Evolutionary conservation across 2,888 invertebrate species (phyloP), one percentile per base, ranked within the genome.

Genomic region (Leptothorax acervorum): DNA sequence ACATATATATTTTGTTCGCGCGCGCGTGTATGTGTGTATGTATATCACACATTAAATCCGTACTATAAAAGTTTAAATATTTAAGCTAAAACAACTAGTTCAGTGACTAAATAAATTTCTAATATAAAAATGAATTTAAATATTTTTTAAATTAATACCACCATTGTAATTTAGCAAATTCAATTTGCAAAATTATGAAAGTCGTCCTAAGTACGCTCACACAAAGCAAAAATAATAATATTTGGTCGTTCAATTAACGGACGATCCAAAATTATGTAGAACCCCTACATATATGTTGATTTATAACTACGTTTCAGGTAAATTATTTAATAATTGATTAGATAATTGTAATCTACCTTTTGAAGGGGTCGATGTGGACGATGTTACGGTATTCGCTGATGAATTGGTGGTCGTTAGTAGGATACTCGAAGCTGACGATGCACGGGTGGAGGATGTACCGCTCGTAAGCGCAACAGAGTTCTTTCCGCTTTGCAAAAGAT

Each of bases 271-370:
- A 63, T 66, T 28, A 18, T 45, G 23, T 15, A 53, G 1, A 18
- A 18, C 45, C 12, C 48, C 42, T 11, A 55, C 57, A 23, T 55
- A n/a, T 18, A 48, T 23, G 62, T 23, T 15, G 35, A 65, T 48
- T 42, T 31, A 48, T 42, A 12, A 60, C 39, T 83, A 89, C n/a
- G 82, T 73, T 60, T 85, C 83, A 35, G 86, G 12, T 39, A 85
- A 84, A 74, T 86, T 88, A 81, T 81, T 86, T 84, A 86, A 48
- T 89, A 90, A 57, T 79, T 86, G 90, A 87, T 87, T 91, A 87
- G 88, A 91, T 87, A 93, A 92, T 91, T 88, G 83, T 88, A 90
- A 91, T 93, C 92, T 94, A 94, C 94, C 94, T 94, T 94, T 94
- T 90, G 93, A 75, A 78, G 91, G 83, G 39, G 92, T 85, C 53